Percentiles rank a stretch among this genome's conserved stretches.
Conservation (phyloP, 92 coral and sea anemone species). For the Umimayanthus kanabou region DNA sequence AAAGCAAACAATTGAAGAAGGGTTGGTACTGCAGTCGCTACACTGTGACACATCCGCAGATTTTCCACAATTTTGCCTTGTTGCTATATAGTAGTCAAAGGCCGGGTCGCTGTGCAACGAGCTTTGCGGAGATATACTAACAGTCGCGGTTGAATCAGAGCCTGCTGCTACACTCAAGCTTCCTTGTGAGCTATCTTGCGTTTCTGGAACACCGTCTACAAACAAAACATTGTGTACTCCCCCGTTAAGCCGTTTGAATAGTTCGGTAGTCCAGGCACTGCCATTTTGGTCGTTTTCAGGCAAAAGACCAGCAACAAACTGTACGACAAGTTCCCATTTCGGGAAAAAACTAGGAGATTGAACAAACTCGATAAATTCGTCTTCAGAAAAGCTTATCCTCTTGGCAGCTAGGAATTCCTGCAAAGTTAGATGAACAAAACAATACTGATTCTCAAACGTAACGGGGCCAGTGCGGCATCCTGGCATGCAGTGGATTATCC, state of each 20-base stretch:
- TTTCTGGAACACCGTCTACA: not conserved
- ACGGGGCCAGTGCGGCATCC: conserved; percentile 34
- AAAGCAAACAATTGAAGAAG: too few relatives aligned
- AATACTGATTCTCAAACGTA: conserved; percentile 28
- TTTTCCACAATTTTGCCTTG: not conserved
- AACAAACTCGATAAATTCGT: conserved; percentile 48
- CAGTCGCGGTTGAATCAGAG: not conserved
- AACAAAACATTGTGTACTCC: not conserved
- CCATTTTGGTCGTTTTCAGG: conserved; percentile 30
- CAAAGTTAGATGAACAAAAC: conserved; percentile 49
- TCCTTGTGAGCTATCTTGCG: not conserved
- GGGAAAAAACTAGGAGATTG: conserved; percentile 26
- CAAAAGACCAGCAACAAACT: conserved; percentile 57
- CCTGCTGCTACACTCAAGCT: conserved; percentile 2
- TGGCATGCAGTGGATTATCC: conserved; percentile 37
- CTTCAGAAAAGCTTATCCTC: conserved; percentile 26
- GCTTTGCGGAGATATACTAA: not conserved
- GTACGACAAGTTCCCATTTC: conserved; percentile 37
- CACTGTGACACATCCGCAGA: not conserved
- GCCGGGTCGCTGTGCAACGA: not conserved
- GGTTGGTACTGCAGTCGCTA: not conserved
- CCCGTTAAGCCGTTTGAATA: not conserved
- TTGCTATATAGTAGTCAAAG: not conserved
- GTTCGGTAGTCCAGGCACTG: not conserved
- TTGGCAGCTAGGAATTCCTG: conserved; percentile 64